Evolutionary conservation across 2,888 invertebrate genomes (phyloP), one percentile per base, ranked within the genome.

Genomic region (Sesia bembeciformis): DNA sequence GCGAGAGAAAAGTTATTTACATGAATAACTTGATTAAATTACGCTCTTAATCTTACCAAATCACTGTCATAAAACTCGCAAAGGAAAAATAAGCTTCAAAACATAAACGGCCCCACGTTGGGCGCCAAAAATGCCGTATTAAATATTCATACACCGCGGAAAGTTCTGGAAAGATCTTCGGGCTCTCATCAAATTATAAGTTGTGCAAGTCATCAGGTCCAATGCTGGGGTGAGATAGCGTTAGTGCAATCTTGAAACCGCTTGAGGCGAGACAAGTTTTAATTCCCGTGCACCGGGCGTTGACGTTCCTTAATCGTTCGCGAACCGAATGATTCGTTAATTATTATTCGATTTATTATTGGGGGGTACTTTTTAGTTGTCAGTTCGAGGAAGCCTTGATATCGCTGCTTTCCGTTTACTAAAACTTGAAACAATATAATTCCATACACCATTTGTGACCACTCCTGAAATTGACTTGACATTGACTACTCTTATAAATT

Each of bases 101-200:
- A 68, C 64, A 65, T 65, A 66, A 66, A 66, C 55, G 62, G 70
- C 64, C 70, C 72, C 76, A 65, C 62, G 75, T 62, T 73, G 78
- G 78, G 78, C 76, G 81, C 77, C 80, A 77, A 77, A 69, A 70
- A 68, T 71, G 67, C 63, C 62, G 64, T 60, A 63, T 74, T 76
- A 78, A 81, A 82, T 84, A 84, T 82, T 83, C 80, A 83, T 81
- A 72, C 68, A 68, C 67, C 66, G 70, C 70, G 66, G 70, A 74
- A 81, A 82, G 69, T 79, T 80, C 60, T 58, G 59, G 63, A 70
- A 72, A 75, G 72, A 77, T 75, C 71, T 67, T 68, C 63, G 65
- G 61, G 64, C 68, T 63, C 76, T 78, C 80, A 78, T 80, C 80
- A 78, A 80, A 81, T 81, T 78, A 84, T 75, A 78, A 81, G 67